These are phyloP conservation scores for Mesitornis unicolor DNA, from an alignment of 2,113 vertebrate genomes.

Conservation along the genomic window DNA sequence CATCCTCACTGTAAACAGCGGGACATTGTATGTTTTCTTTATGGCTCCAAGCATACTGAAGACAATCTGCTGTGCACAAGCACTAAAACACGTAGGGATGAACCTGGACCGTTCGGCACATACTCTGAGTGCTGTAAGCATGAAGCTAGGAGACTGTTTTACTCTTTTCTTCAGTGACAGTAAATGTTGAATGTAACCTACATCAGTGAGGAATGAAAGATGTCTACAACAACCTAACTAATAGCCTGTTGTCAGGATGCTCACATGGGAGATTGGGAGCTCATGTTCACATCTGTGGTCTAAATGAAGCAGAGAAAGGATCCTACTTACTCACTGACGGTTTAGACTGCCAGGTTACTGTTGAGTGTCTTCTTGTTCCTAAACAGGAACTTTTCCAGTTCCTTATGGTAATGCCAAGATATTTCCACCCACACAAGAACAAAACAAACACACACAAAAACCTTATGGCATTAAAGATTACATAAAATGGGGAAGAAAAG, in stretches of 20 bases:
- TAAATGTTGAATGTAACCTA: background rate
- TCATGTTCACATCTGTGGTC: background rate
- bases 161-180: background rate
- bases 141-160: background rate
- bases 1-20: background rate
- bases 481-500: background rate
- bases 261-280: background rate
- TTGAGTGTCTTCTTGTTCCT: background rate
- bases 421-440: accelerated
- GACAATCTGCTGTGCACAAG: background rate
- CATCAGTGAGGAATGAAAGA: background rate
- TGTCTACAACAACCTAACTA: background rate
- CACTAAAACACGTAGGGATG: background rate
- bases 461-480: background rate
- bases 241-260: background rate
- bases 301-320: background rate
- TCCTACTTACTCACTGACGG: background rate
- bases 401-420: background rate
- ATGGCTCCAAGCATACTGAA: background rate
- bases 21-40: background rate
- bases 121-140: background rate
- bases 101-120: background rate
- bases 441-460: background rate
- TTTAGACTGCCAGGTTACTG: background rate
- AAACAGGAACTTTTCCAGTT: background rate